Conservation (phyloP, 2,888 invertebrate genomes). For the Tiliacea citrago region DNA sequence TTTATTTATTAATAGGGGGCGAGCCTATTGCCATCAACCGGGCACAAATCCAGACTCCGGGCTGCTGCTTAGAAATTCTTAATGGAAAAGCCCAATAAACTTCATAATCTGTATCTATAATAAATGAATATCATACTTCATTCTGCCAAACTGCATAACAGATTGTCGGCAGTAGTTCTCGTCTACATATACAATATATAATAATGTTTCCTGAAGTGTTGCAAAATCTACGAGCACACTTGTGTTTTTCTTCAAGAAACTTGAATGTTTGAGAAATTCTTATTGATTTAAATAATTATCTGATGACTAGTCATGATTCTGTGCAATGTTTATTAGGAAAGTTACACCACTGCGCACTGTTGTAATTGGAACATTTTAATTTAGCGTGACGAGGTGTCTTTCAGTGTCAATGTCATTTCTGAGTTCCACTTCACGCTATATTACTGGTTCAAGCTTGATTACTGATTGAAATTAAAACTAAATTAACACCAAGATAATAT, state of each 20-base stretch:
- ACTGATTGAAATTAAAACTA: constrained; percentile 39
- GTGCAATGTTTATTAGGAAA: constrained; percentile 16
- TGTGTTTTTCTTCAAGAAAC: not conserved
- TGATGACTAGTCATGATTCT: not conserved
- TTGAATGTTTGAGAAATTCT: not conserved
- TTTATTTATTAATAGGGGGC: no score
- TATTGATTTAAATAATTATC: not conserved
- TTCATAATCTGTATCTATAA: no score
- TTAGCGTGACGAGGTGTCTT: constrained; percentile 48
- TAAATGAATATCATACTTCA: no score
- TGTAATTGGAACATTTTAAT: constrained; percentile 49
- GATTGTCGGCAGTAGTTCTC: no score
- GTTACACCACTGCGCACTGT: constrained; percentile 25
- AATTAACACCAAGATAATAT: constrained; percentile 32
- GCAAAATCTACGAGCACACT: not conserved
- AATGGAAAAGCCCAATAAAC: no score
- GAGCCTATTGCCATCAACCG: no score
- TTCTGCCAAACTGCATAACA: no score
- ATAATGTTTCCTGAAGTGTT: not conserved
- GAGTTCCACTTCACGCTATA: constrained; percentile 64
- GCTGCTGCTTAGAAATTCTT: no score
- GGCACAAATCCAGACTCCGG: no score
- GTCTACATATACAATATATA: no score
- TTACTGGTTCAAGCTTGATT: constrained; percentile 54
- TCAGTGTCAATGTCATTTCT: constrained; percentile 62